Evolutionary conservation across 2,113 vertebrate genomes (phyloP).

Genomic region (Notiomystis cincta): DNA sequence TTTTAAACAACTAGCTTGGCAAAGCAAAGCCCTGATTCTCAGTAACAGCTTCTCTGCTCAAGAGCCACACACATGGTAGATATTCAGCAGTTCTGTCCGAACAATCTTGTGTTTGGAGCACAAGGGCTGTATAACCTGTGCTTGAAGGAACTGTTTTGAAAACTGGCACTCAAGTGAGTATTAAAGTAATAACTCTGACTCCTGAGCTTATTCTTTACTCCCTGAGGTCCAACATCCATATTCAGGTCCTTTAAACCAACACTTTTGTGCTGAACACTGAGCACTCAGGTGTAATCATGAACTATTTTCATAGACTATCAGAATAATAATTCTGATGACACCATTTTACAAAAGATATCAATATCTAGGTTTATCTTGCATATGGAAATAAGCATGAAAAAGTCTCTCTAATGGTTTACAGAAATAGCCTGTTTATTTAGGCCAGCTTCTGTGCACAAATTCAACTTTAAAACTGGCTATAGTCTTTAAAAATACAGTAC

Average conservation of each 20-base stretch:
- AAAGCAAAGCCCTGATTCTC: neutral
- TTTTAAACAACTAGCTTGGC: neutral
- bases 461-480: neutral
- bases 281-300: neutral
- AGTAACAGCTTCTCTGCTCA: neutral
- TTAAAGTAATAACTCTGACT: neutral
- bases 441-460: neutral
- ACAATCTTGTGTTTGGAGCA: neutral
- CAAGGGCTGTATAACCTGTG: neutral
- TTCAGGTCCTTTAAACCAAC: neutral
- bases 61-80: neutral
- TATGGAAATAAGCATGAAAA: neutral
- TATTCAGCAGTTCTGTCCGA: neutral
- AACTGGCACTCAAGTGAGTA: neutral
- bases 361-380: neutral
- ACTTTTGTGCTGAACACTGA: neutral
- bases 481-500: neutral
- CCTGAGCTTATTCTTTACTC: neutral
- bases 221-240: neutral
- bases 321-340: neutral
- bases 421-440: neutral
- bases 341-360: neutral
- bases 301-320: neutral
- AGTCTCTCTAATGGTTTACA: fast-evolving
- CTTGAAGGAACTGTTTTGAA: neutral